These are phyloP conservation scores for Triplophysa bombifrons DNA, from an alignment of 2,797 vertebrate species.

Conservation along the genomic window DNA sequence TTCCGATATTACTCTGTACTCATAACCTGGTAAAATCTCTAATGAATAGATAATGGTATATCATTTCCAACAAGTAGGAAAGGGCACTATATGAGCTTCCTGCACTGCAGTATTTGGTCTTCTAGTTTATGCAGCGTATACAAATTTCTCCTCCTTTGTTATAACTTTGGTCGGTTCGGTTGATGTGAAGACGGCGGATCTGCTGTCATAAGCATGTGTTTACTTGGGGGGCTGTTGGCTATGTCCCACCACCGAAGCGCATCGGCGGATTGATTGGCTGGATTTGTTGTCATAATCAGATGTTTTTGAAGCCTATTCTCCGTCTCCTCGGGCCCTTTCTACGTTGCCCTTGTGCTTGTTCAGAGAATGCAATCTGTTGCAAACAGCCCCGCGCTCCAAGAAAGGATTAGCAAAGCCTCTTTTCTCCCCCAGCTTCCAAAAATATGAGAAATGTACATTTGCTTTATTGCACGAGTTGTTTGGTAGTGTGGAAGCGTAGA, in stretches of 20 bases:
- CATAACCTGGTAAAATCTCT: background rate
- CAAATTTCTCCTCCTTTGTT: conserved; percentile 24
- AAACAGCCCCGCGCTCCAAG: conserved; percentile 70
- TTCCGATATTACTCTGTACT: background rate
- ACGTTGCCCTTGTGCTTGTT: conserved; percentile 77
- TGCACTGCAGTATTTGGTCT: background rate
- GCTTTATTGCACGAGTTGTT: conserved; percentile 9
- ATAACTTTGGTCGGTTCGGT: conserved; percentile 20
- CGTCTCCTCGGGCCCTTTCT: conserved; percentile 53
- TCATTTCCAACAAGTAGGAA: conserved; percentile 3
- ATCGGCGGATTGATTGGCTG: conserved; percentile 69
- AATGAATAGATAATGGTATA: background rate
- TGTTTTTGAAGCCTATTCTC: conserved; percentile 67
- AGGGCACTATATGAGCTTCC: background rate
- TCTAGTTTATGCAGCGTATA: conserved; percentile 3
- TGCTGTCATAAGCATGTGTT: conserved; percentile 64
- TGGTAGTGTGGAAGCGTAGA: background rate
- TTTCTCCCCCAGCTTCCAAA: conserved; percentile 49
- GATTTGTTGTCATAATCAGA: conserved; percentile 73
- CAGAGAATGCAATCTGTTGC: conserved; percentile 72
- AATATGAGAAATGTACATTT: conserved; percentile 37
- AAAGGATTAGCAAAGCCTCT: conserved; percentile 73
- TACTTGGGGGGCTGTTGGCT: conserved; percentile 41
- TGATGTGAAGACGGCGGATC: background rate
- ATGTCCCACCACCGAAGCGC: conserved; percentile 47